Conservation (phyloP, 1,140 invertebrate species). For the Cyrtorhinus lividipennis region DNA sequence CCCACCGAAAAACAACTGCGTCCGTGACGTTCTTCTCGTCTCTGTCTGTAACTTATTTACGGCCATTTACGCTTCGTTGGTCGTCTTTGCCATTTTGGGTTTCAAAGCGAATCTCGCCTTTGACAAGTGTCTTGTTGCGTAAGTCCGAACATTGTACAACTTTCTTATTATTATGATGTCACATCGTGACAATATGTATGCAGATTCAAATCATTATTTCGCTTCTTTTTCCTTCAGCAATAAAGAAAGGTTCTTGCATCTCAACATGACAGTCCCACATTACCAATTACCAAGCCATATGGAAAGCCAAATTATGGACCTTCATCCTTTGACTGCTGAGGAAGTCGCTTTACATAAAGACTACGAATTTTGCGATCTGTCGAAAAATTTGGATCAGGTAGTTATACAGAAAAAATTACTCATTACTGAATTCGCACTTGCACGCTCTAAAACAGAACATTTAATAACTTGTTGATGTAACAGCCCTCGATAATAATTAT, state of each 20-base stretch:
- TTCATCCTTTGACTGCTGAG: not conserved
- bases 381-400: slow-evolving; percentile 56
- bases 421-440: too few relatives aligned
- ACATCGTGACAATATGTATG: too few relatives aligned
- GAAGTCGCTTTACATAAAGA: too few relatives aligned
- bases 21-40: slow-evolving; percentile 75
- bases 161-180: slow-evolving; percentile 8
- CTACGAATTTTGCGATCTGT: slow-evolving; percentile 47
- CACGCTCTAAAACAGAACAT: too few relatives aligned
- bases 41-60: slow-evolving; percentile 82
- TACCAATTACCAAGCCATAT: too few relatives aligned
- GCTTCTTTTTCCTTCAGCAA: too few relatives aligned
- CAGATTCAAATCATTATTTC: too few relatives aligned
- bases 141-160: slow-evolving; percentile 32
- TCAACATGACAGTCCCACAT: not conserved
- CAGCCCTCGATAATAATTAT: too few relatives aligned
- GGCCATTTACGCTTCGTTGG: slow-evolving; percentile 85
- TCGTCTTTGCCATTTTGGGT: slow-evolving; percentile 75
- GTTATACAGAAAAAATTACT: too few relatives aligned
- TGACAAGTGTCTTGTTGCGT: slow-evolving; percentile 59
- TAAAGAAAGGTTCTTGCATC: not conserved
- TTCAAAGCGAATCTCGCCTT: slow-evolving; percentile 73
- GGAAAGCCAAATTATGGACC: not conserved
- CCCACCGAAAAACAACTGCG: slow-evolving; percentile 77
- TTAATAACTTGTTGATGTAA: too few relatives aligned